These are phyloP conservation scores for Zaprionus capensis DNA, from an alignment of 1,140 invertebrate genomes.

Conservation along the genomic window DNA sequence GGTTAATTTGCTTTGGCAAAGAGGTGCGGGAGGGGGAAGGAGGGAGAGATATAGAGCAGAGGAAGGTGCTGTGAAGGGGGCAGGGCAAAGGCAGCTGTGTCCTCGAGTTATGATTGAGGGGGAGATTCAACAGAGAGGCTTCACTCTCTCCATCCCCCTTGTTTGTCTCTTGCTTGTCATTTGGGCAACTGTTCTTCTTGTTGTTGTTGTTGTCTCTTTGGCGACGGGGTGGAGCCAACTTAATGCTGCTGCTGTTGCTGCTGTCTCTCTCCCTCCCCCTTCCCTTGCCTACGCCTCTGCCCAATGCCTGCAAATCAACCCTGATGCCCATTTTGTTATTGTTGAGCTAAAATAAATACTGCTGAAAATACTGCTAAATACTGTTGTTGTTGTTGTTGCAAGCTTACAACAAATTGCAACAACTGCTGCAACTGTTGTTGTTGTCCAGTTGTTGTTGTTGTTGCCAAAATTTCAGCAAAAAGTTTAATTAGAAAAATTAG, in stretches of 20 bases:
- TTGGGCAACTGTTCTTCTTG: constrained; percentile 7
- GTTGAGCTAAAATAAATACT: constrained; percentile 71
- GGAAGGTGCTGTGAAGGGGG: background rate
- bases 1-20: constrained; percentile 58
- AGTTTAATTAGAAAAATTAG: constrained; percentile 78
- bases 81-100: no score
- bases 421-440: constrained; percentile 11
- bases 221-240: constrained; percentile 59
- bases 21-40: background rate
- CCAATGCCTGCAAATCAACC: constrained; percentile 41
- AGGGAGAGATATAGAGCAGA: no score
- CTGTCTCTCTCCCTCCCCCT: constrained; percentile 24
- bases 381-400: constrained; percentile 15
- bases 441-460: constrained; percentile 12
- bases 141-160: no score
- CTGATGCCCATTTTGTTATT: constrained; percentile 52
- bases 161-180: constrained; percentile 22
- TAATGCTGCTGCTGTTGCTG: constrained; percentile 1
- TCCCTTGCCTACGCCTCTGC: constrained; percentile 11
- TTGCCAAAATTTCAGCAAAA: constrained; percentile 43
- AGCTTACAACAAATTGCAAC: background rate
- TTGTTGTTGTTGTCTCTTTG: constrained; percentile 45
- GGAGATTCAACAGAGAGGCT: no score
- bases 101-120: no score
- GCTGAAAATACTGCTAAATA: background rate